Conservation (phyloP, 2,888 invertebrate species). For the Pegoplata infirma region DNA sequence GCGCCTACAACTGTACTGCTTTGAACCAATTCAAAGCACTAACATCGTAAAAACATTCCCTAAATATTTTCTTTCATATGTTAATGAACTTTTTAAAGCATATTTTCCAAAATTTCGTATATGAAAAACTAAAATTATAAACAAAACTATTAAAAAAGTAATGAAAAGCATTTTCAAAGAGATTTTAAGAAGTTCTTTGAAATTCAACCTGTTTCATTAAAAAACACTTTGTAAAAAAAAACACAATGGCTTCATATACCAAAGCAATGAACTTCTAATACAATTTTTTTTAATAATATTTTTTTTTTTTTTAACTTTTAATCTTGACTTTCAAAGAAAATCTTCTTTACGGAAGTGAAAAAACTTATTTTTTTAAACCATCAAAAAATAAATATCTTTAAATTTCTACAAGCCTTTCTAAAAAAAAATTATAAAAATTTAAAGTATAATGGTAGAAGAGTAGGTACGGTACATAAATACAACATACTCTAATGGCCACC, state of each 20-base stretch:
- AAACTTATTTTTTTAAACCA: not conserved
- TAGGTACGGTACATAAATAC: not conserved
- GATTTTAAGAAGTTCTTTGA: not conserved
- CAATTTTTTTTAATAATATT: constrained; percentile 29
- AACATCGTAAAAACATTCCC: no score
- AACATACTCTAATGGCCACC: constrained; percentile 20
- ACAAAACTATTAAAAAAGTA: no score
- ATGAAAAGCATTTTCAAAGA: no score
- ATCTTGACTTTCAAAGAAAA: constrained; percentile 12
- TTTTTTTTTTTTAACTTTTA: no score
- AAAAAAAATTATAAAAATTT: constrained; percentile 27
- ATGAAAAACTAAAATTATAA: no score
- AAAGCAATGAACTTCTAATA: constrained; percentile 51
- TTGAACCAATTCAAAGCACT: no score
- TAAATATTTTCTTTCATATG: no score
- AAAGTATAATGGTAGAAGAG: not conserved
- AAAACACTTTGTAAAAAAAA: not conserved
- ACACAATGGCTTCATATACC: not conserved
- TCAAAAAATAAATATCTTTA: constrained; percentile 15
- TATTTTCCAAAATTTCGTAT: no score
- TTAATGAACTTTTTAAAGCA: no score
- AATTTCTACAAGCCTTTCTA: constrained; percentile 28
- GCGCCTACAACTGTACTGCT: no score
- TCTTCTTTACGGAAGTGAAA: constrained; percentile 38
- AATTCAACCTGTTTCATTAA: not conserved